Evolutionary conservation across 2,888 invertebrate genomes (phyloP).

Genomic region (Euplexia lucipara): DNA sequence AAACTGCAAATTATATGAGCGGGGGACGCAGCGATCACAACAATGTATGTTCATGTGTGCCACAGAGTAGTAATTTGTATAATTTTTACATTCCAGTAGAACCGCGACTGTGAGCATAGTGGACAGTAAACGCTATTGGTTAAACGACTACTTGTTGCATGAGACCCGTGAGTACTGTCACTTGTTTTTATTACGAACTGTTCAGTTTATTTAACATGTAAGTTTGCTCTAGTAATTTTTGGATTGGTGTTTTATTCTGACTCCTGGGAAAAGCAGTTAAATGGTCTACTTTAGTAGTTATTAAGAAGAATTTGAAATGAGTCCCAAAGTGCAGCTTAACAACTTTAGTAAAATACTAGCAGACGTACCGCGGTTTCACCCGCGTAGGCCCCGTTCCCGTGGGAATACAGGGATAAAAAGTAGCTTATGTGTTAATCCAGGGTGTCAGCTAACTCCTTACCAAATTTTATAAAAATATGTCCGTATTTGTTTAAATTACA

Average conservation of each 20-base stretch:
- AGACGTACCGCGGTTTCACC: too few relatives aligned
- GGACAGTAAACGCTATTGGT: constrained; percentile 47
- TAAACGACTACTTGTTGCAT: constrained; percentile 62
- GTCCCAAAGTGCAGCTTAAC: neutral
- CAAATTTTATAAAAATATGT: too few relatives aligned
- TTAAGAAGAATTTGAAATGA: neutral
- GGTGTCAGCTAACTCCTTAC: too few relatives aligned
- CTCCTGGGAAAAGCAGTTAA: constrained; percentile 9
- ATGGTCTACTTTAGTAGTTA: neutral
- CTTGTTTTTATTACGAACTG: constrained; percentile 51
- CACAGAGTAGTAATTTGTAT: constrained; percentile 82
- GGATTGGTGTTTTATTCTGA: neutral
- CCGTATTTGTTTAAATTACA: too few relatives aligned
- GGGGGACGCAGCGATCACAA: constrained; percentile 69
- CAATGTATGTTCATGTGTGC: constrained; percentile 74
- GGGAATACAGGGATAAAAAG: too few relatives aligned
- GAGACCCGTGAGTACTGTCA: constrained; percentile 35
- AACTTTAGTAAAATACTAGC: neutral
- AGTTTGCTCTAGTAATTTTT: constrained; percentile 32
- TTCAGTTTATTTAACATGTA: constrained; percentile 48
- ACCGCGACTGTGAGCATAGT: constrained; percentile 55
- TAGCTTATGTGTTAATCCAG: too few relatives aligned
- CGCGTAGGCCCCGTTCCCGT: too few relatives aligned
- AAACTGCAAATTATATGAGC: constrained; percentile 82
- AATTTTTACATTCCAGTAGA: constrained; percentile 79